phyloP scores from a whole-genome alignment of 2,113 vertebrate genomes.

The Struthio camelus region DNA sequence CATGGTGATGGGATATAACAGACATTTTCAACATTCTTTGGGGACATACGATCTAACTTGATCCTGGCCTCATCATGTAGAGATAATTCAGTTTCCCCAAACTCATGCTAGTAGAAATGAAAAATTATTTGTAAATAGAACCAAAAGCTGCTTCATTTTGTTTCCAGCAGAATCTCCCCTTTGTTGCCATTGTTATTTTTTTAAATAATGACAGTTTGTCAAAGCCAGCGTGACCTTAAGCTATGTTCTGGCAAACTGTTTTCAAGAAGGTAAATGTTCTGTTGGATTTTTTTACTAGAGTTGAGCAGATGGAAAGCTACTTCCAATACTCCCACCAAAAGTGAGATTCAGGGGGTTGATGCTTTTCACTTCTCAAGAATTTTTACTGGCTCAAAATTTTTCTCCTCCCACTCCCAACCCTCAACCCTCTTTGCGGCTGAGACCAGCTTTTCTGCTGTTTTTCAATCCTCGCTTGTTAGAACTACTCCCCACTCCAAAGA shows the following conservation, averaged over 20 bases:
- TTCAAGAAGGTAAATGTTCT: background rate
- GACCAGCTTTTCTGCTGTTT: background rate
- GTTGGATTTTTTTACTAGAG: background rate
- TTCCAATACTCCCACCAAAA: conserved; percentile 32
- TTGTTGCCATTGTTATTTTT: background rate
- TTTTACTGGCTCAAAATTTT: conserved; percentile 16
- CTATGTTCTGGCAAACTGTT: background rate
- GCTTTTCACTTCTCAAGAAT: conserved; percentile 26
- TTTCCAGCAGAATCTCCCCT: background rate
- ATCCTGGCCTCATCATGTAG: background rate
- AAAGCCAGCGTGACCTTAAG: background rate
- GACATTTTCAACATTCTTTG: background rate
- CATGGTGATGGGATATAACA: background rate
- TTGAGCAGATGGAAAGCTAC: conserved; percentile 44
- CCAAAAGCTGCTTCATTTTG: background rate
- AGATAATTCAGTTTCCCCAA: background rate
- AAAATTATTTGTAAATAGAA: background rate
- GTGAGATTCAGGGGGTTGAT: background rate
- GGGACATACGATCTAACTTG: background rate
- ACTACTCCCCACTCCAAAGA: background rate
- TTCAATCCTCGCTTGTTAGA: background rate
- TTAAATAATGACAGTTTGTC: background rate
- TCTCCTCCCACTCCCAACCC: background rate
- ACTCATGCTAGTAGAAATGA: background rate
- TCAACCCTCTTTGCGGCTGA: background rate